phyloP scores from a whole-genome alignment of 2,888 invertebrate genomes.

The Hetaerina titia region DNA sequence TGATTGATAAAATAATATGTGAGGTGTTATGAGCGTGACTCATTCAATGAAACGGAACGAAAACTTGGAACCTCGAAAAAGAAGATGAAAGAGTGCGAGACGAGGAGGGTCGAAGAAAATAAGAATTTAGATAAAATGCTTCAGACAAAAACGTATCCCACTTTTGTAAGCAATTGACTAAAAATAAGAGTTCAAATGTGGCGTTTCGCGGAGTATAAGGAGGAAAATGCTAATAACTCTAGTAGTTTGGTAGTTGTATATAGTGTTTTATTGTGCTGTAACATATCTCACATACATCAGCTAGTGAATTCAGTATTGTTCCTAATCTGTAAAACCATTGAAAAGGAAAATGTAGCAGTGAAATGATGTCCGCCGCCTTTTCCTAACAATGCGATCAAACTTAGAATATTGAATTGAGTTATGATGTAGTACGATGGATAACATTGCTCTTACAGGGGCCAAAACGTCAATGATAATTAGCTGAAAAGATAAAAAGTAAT shows the following conservation, averaged over 20 bases:
- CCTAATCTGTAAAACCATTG: no score
- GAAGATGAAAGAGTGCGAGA: not conserved
- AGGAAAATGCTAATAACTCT: not conserved
- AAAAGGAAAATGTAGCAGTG: no score
- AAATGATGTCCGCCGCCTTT: no score
- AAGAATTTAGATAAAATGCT: not conserved
- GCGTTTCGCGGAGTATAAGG: not conserved
- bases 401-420: no score
- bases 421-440: no score
- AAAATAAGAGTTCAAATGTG: not conserved
- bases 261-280: not conserved
- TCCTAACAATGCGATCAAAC: no score
- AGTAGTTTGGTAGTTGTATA: not conserved
- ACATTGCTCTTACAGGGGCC: no score
- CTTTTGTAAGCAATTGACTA: not conserved
- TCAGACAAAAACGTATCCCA: not conserved
- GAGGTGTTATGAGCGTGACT: slow-evolving; percentile 34
- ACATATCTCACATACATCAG: not conserved
- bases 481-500: no score
- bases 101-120: not conserved
- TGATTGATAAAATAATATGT: slow-evolving; percentile 18
- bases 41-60: slow-evolving; percentile 18
- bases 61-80: slow-evolving; percentile 44
- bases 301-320: not conserved
- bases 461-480: no score